Percentiles rank a stretch among this genome's conserved stretches.
Evolutionary conservation across 2,797 vertebrate species (phyloP).

Genomic region (Girardinus metallicus): DNA sequence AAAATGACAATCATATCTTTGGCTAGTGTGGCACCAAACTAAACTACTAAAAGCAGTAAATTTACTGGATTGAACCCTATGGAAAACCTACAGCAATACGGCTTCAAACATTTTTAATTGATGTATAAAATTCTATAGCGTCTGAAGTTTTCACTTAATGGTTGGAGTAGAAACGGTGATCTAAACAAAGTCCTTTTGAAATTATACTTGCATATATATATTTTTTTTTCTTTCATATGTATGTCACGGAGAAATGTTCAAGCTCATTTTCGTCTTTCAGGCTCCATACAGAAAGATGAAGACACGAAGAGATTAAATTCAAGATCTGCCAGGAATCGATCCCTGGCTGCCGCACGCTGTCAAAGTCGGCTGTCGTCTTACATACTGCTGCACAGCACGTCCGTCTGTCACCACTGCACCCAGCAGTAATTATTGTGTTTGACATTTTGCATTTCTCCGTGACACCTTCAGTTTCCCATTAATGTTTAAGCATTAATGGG

Average conservation of each 20-base stretch:
- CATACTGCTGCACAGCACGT: conserved; percentile 60
- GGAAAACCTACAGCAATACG: too few relatives aligned
- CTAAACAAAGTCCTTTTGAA: not conserved
- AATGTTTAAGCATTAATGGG: conserved; percentile 36
- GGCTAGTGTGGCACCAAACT: too few relatives aligned
- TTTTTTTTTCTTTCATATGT: not conserved
- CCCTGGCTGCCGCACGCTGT: conserved; percentile 47
- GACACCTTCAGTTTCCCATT: conserved; percentile 46
- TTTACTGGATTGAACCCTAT: too few relatives aligned
- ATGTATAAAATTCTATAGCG: not conserved
- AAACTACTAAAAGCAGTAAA: too few relatives aligned
- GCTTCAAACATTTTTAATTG: not conserved
- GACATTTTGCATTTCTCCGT: conserved; percentile 55
- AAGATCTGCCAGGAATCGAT: conserved; percentile 57
- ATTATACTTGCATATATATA: not conserved
- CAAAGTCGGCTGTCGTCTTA: conserved; percentile 57
- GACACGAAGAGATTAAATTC: conserved; percentile 19
- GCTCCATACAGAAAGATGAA: conserved; percentile 17
- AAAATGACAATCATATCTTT: too few relatives aligned
- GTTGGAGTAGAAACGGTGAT: not conserved
- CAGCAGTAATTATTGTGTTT: conserved; percentile 61
- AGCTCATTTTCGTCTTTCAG: conserved; percentile 10
- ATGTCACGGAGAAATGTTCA: conserved; percentile 3
- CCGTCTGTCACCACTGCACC: conserved; percentile 47
- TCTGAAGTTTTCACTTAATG: not conserved